phyloP scores from a whole-genome alignment of 2,888 invertebrate genomes.

The Oligia latruncula region DNA sequence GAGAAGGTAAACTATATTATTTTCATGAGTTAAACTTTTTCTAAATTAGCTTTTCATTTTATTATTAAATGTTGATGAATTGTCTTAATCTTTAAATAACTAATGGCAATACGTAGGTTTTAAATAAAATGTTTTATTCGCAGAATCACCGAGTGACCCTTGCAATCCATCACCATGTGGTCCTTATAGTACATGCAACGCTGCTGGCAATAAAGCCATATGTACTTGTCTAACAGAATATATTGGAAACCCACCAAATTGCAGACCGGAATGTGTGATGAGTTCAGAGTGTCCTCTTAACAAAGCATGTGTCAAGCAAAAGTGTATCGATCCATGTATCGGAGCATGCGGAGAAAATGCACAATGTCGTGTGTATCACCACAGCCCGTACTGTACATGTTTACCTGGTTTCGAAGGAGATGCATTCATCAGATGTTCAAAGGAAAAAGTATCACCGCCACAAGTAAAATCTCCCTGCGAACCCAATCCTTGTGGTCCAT shows the following conservation, averaged over 20 bases:
- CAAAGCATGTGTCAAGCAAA: conserved; percentile 94
- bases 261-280: conserved; percentile 94
- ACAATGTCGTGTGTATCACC: conserved; percentile 92
- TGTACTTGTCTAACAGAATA: conserved; percentile 93
- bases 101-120: neutral
- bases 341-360: conserved; percentile 93
- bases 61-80: neutral
- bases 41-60: neutral
- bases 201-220: conserved; percentile 91
- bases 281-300: conserved; percentile 95
- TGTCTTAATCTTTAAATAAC: neutral
- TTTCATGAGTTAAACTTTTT: neutral
- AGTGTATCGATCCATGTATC: conserved; percentile 95
- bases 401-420: conserved; percentile 93
- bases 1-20: conserved; percentile 76
- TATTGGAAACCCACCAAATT: conserved; percentile 93
- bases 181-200: conserved; percentile 93
- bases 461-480: conserved; percentile 89
- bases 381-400: conserved; percentile 94
- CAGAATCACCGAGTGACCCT: conserved; percentile 89
- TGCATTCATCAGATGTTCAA: conserved; percentile 91
- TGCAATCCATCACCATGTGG: conserved; percentile 95
- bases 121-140: conserved; percentile 50
- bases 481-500: conserved; percentile 93
- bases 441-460: conserved; percentile 88